phyloP scores from a whole-genome alignment of 2,113 vertebrate genomes.

The Gambusia affinis region DNA sequence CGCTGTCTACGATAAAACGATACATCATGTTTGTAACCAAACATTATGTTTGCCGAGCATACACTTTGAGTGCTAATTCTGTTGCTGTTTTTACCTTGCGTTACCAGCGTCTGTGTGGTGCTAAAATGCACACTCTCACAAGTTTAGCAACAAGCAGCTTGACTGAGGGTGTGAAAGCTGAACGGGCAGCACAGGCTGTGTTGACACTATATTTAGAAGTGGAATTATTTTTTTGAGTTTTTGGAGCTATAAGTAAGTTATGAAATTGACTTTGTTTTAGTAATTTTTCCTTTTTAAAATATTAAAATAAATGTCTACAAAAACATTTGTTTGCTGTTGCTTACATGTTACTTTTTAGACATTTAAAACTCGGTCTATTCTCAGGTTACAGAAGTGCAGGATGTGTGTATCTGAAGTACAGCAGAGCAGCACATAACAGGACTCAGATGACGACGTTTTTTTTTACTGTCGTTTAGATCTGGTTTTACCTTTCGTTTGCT shows the following conservation, averaged over 20 bases:
- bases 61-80: no score
- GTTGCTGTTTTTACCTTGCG: no score
- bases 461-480: slow-evolving; percentile 11
- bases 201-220: background rate
- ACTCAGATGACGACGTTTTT: background rate
- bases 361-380: background rate
- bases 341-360: background rate
- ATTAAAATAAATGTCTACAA: no score
- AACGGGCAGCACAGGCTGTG: background rate
- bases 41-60: no score
- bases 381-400: no score
- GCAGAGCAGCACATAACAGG: background rate
- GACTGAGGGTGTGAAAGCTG: background rate
- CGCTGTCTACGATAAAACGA: no score
- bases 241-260: no score
- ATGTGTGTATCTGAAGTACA: no score
- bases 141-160: background rate
- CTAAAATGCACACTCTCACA: background rate
- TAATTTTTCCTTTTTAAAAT: no score
- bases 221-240: background rate
- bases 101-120: background rate
- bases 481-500: slow-evolving; percentile 12
- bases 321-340: no score
- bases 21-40: no score
- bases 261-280: no score